Conservation (phyloP, 2,888 invertebrate species). For the Cephus nigrinus region DNA sequence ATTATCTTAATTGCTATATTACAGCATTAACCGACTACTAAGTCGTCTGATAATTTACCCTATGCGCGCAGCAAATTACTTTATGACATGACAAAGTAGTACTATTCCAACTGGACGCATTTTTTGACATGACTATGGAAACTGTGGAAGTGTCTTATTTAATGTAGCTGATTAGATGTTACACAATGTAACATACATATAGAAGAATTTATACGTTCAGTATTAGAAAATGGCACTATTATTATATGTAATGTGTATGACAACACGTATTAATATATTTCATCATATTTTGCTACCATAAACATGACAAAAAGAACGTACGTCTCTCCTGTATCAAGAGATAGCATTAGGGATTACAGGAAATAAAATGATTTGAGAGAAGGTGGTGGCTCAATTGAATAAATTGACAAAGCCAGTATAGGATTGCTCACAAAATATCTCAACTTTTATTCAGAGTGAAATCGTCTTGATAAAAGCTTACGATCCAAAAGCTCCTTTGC, state of each 20-base stretch:
- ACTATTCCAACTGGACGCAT: neutral
- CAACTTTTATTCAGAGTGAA: slow-evolving; percentile 57
- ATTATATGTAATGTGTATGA: slow-evolving; percentile 26
- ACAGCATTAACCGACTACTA: neutral
- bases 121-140: neutral
- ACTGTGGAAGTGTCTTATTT: neutral
- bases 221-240: slow-evolving; percentile 31
- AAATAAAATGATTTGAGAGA: neutral
- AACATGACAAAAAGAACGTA: neutral
- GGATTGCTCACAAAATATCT: slow-evolving; percentile 60
- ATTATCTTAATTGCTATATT: neutral
- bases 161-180: neutral
- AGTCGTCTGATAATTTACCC: neutral
- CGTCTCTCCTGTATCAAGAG: neutral
- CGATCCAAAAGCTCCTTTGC: slow-evolving; percentile 1
- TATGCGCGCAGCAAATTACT: neutral
- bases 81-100: neutral
- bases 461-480: slow-evolving; percentile 37
- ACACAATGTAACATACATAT: neutral
- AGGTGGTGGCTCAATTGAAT: neutral
- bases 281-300: neutral
- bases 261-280: slow-evolving; percentile 25
- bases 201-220: slow-evolving; percentile 31
- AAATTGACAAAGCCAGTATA: slow-evolving; percentile 9
- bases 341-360: neutral